Percentiles rank a stretch among this genome's conserved stretches.
Conservation (phyloP, 1,140 invertebrate genomes). For the Aporrectodea caliginosa region DNA sequence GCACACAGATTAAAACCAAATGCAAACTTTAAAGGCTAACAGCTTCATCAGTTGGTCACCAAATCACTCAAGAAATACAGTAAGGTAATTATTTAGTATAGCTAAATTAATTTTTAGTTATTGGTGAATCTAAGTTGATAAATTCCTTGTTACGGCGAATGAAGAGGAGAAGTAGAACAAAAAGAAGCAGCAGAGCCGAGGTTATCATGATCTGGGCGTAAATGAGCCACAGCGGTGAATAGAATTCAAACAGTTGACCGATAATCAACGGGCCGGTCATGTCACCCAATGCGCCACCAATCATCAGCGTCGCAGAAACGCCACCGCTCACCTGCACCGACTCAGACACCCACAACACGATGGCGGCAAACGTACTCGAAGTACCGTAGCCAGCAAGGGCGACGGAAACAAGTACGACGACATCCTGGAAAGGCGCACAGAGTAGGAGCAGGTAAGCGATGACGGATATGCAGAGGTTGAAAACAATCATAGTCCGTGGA, state of each 20-base stretch:
- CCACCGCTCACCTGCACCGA: background rate
- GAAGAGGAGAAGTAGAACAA: too few relatives aligned
- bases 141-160: too few relatives aligned
- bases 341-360: slow-evolving; percentile 13
- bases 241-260: background rate
- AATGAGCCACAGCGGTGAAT: background rate
- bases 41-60: too few relatives aligned
- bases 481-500: background rate
- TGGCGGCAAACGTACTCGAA: slow-evolving; percentile 10
- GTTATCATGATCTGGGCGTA: background rate
- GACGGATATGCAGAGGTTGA: background rate
- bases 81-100: too few relatives aligned
- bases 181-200: background rate
- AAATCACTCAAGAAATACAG: too few relatives aligned
- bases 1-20: too few relatives aligned
- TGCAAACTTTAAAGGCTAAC: too few relatives aligned
- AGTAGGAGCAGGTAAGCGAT: background rate
- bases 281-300: background rate
- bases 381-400: background rate
- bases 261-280: slow-evolving; percentile 4
- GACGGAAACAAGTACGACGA: background rate
- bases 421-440: too few relatives aligned
- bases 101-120: too few relatives aligned
- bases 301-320: slow-evolving; percentile 4
- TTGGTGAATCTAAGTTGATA: too few relatives aligned